Evolutionary conservation across 2,888 invertebrate species (phyloP).

Genomic region (Oasisia sp.): DNA sequence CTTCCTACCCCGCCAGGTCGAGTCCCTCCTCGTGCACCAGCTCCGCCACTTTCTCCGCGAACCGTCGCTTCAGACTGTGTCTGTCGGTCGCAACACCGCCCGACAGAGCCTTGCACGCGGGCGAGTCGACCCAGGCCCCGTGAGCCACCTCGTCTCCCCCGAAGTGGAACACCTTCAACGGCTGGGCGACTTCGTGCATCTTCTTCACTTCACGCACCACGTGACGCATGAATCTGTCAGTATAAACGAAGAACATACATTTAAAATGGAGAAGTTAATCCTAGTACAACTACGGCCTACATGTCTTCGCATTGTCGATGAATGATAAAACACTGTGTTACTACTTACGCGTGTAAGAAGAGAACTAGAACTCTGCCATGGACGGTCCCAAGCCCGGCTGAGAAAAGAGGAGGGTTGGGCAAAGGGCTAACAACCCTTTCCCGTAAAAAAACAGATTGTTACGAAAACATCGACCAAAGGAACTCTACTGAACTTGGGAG

Average conservation of each 20-base stretch:
- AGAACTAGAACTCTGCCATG: too few relatives aligned
- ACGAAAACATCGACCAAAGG: too few relatives aligned
- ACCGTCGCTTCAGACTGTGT: slow-evolving; percentile 48
- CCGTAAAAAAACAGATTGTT: too few relatives aligned
- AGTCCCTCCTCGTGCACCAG: slow-evolving; percentile 31
- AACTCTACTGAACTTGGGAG: too few relatives aligned
- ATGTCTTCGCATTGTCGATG: too few relatives aligned
- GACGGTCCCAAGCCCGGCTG: too few relatives aligned
- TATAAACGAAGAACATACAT: not conserved
- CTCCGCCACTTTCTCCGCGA: slow-evolving; percentile 34
- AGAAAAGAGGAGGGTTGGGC: too few relatives aligned
- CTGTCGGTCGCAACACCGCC: not conserved
- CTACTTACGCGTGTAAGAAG: too few relatives aligned
- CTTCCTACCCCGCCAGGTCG: slow-evolving; percentile 46
- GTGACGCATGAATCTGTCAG: slow-evolving; percentile 56
- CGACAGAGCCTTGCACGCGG: slow-evolving; percentile 42
- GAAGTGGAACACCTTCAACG: slow-evolving; percentile 53
- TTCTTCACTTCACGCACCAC: slow-evolving; percentile 48
- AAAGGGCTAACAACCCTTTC: too few relatives aligned
- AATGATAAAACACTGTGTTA: too few relatives aligned
- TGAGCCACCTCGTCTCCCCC: slow-evolving; percentile 61
- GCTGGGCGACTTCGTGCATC: slow-evolving; percentile 39
- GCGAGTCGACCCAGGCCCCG: slow-evolving; percentile 56
- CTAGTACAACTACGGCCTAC: too few relatives aligned
- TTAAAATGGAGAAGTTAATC: too few relatives aligned